A percentile compares a stretch with the other conserved stretches of the same genome.
These are phyloP conservation scores for Choristoneura fumiferana DNA, from an alignment of 1,140 invertebrate species.

Conservation along the genomic window DNA sequence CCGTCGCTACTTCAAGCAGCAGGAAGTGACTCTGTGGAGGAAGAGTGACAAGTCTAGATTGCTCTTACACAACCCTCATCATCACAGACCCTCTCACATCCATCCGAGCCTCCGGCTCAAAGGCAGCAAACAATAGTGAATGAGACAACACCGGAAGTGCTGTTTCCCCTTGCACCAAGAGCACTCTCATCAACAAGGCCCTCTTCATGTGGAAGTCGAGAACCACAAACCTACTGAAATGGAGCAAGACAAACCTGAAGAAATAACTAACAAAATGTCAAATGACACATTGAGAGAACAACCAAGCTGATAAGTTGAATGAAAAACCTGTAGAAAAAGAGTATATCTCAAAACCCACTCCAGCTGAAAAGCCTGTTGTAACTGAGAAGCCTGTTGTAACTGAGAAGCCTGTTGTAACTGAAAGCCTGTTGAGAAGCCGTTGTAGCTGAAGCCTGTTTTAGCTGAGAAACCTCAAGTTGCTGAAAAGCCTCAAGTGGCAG, in stretches of 20 bases:
- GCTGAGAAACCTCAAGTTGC: conserved; percentile 44
- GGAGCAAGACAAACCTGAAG: conserved; percentile 62
- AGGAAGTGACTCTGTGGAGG: conserved; percentile 97
- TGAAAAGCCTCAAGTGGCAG: conserved; percentile 35
- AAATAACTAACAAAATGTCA: conserved; percentile 54
- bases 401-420: no score
- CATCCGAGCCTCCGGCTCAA: conserved; percentile 34
- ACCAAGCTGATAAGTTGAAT: conserved; percentile 17
- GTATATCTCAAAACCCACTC: neutral
- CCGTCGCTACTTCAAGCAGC: conserved; percentile 99
- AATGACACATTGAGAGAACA: conserved; percentile 58
- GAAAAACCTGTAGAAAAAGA: conserved; percentile 10
- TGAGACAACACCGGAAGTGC: conserved; percentile 58
- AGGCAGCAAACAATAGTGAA: conserved; percentile 60
- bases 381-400: conserved; percentile 27
- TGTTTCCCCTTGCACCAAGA: conserved; percentile 50
- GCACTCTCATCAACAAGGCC: conserved; percentile 58
- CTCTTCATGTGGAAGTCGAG: conserved; percentile 39
- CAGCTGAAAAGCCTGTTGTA: conserved; percentile 26
- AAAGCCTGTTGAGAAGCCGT: no score
- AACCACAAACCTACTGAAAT: conserved; percentile 65
- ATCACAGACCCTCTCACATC: conserved; percentile 53
- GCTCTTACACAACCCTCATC: conserved; percentile 64
- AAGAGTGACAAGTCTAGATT: conserved; percentile 81
- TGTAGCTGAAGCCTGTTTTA: no score